Conservation (phyloP, 2,797 vertebrate species). For the Gadopsis bispinosus region DNA sequence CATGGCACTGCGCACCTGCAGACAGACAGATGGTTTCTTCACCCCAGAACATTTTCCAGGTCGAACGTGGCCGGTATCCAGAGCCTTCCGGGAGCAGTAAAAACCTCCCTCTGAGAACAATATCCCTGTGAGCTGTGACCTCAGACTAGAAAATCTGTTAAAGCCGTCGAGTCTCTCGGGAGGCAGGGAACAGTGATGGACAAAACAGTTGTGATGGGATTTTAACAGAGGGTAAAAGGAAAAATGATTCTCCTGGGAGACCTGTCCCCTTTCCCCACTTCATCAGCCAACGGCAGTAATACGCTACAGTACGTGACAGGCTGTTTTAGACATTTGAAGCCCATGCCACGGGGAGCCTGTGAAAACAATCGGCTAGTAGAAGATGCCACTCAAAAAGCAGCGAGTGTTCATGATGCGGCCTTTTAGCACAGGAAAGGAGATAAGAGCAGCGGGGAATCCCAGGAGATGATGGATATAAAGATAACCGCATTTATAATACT, state of each 20-base stretch:
- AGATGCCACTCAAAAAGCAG: conserved; percentile 34
- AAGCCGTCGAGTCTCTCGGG: conserved; percentile 16
- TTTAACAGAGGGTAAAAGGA: conserved; percentile 30
- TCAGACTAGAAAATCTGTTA: conserved; percentile 39
- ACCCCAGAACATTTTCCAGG: conserved; percentile 29
- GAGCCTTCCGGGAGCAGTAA: conserved; percentile 36
- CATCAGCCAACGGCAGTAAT: conserved; percentile 15
- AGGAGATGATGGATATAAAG: neutral
- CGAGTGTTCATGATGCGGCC: conserved; percentile 3
- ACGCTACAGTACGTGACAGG: neutral
- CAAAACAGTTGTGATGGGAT: conserved; percentile 50
- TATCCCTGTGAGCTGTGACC: conserved; percentile 30
- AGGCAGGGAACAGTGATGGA: conserved; percentile 54
- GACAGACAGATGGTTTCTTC: conserved; percentile 42
- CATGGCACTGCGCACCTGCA: conserved; percentile 26
- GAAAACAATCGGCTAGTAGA: conserved; percentile 36
- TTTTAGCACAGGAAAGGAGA: neutral
- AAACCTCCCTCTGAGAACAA: conserved; percentile 39
- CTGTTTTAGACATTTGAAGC: conserved; percentile 50
- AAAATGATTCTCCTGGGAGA: conserved; percentile 50
- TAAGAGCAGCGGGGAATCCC: neutral
- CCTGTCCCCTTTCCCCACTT: conserved; percentile 23
- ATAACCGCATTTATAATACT: neutral
- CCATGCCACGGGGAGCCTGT: conserved; percentile 1
- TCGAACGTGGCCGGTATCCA: conserved; percentile 35